These are phyloP conservation scores for Craterocephalus amniculus DNA, from an alignment of 2,797 vertebrate genomes.

Conservation along the genomic window DNA sequence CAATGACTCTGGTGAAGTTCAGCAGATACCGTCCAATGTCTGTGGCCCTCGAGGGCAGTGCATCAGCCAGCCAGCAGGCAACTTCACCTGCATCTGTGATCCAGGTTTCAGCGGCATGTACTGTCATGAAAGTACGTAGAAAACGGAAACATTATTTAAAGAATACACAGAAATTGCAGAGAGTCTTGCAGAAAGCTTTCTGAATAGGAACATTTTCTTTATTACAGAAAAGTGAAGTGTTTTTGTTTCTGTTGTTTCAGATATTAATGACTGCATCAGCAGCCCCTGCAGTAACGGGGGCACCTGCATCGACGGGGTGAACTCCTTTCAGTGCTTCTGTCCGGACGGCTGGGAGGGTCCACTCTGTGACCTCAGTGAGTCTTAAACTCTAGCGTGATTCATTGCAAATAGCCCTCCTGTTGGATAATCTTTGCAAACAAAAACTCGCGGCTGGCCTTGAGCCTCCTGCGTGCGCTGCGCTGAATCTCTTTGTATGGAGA, in stretches of 20 bases:
- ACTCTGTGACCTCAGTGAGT: constrained; percentile 94
- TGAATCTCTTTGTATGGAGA: not conserved
- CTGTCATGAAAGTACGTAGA: constrained; percentile 94
- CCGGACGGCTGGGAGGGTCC: constrained; percentile 95
- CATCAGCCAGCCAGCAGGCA: constrained; percentile 88
- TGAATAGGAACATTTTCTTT: not conserved
- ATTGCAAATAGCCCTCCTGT: not conserved
- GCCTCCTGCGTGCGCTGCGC: not conserved
- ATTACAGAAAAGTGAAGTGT: not conserved
- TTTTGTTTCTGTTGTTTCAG: constrained; percentile 68
- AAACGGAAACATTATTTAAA: not conserved
- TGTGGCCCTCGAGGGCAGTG: constrained; percentile 93
- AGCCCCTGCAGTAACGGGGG: constrained; percentile 92
- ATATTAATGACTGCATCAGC: constrained; percentile 92
- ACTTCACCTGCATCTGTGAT: constrained; percentile 94
- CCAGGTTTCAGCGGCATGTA: constrained; percentile 93
- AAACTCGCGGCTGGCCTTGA: not conserved
- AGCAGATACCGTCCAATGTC: constrained; percentile 86
- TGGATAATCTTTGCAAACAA: not conserved
- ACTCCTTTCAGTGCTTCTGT: constrained; percentile 94
- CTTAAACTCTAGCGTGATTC: not conserved
- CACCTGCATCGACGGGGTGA: constrained; percentile 93
- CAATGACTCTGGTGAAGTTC: constrained; percentile 83
- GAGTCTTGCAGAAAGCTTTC: not conserved
- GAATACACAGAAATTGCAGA: not conserved